Evolutionary conservation across 2,888 invertebrate species (phyloP), one percentile per base, ranked within the genome.

Genomic region (Sinohyriopsis cumingii): DNA sequence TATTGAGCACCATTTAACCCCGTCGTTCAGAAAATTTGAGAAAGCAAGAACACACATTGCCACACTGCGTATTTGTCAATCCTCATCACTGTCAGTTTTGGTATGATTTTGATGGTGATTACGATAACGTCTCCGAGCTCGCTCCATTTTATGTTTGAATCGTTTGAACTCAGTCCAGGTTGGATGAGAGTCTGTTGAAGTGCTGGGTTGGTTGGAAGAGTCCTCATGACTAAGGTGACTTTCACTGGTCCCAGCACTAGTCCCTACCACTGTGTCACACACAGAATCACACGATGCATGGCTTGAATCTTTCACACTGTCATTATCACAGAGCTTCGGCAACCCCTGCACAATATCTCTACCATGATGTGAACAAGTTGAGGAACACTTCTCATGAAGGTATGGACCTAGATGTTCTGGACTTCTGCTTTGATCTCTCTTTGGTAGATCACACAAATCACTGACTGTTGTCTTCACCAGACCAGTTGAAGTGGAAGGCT

Each of bases 121-220:
- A 24, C 80, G 74, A 68, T 84, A 85, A 55, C 77, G 72, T 56
- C 81, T 73, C 63, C 79, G 73, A 18, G 80, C 80, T 56, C 80
- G 70, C 67, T 83, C 78, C 12, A 79, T 55, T 67, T 71, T 70
- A 53, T 81, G 81, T 67, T 82, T 85, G 60, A 84, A 84, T 22
- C 81, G 73, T 72, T 83, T 85, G 67, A 85, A 85, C 69, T 84
- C 83, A 18, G 77, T 75, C 81, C 82, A 83, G 22, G 80, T 77
- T 19, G 82, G 79, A 60, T 82, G 75, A 64, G 56, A 64, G 28
- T 71, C 68, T 24, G 54, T 7, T 22, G 53, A 54, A 63, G 24
- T 56, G 24, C 33, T 56, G 20, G 64, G 55, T 5, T 33, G 20
- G 33, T 33, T 53, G 28, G 45, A 62, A 45, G 15, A 45, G 45